These are phyloP conservation scores for Nansenia antarctica DNA, from an alignment of 2,113 vertebrate genomes.

Conservation along the genomic window DNA sequence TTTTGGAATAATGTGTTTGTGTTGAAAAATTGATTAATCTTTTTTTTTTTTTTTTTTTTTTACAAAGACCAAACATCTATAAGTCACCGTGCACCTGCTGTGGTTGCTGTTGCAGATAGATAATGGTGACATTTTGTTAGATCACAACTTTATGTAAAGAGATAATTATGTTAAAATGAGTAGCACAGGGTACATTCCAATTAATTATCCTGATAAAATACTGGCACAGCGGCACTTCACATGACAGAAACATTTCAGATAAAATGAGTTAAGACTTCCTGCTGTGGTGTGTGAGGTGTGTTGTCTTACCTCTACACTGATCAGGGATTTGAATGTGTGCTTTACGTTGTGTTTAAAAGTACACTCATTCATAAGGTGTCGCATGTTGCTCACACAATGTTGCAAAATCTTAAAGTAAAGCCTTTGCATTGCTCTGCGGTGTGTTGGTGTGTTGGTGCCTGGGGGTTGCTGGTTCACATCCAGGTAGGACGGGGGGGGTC, in stretches of 20 bases:
- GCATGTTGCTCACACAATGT: neutral
- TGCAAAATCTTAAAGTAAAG: neutral
- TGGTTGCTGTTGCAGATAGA: neutral
- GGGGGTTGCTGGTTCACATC: too few relatives aligned
- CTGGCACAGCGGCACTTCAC: neutral
- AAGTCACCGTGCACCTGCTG: slow-evolving; percentile 1
- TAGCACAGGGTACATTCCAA: neutral
- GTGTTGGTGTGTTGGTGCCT: neutral
- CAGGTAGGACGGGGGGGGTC: too few relatives aligned
- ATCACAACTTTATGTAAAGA: neutral
- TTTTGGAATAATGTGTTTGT: neutral
- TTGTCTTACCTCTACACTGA: neutral
- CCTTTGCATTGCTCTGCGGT: neutral
- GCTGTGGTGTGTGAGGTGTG: neutral
- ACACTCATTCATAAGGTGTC: neutral
- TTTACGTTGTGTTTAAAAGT: neutral
- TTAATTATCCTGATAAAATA: neutral
- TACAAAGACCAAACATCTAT: neutral
- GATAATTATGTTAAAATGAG: neutral
- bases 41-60: too few relatives aligned
- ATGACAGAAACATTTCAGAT: neutral
- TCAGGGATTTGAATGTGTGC: neutral
- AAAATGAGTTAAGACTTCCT: too few relatives aligned
- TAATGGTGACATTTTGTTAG: neutral
- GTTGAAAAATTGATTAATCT: neutral